A percentile compares a stretch with the other conserved stretches of the same genome.
These are phyloP conservation scores for Agrochola lychnidis DNA, from an alignment of 2,888 invertebrate species.

Conservation along the genomic window DNA sequence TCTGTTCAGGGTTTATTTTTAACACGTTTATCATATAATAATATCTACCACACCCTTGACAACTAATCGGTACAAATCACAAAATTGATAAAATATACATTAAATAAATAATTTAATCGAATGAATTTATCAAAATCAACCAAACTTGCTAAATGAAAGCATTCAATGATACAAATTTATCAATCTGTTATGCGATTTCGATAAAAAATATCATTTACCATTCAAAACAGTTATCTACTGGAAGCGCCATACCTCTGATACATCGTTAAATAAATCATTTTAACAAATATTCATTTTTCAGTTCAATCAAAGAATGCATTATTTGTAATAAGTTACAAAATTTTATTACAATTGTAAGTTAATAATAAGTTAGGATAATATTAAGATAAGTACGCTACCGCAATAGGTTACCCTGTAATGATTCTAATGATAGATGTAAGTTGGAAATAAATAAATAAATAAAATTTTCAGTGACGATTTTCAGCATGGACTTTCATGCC, in stretches of 20 bases:
- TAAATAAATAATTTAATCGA: constrained; percentile 17
- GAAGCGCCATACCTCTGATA: neutral
- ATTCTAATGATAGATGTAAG: no score
- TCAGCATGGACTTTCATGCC: neutral
- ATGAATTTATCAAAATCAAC: neutral
- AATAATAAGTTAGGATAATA: no score
- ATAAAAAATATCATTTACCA: constrained; percentile 6
- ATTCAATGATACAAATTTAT: constrained; percentile 10
- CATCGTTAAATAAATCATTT: neutral
- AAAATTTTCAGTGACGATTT: neutral
- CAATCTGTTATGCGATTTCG: neutral
- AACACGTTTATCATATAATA: neutral
- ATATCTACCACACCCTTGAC: constrained; percentile 1
- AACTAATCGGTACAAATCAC: constrained; percentile 19
- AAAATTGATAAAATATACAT: constrained; percentile 27
- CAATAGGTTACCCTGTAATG: no score
- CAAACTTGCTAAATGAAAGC: constrained; percentile 10
- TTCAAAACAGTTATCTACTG: no score
- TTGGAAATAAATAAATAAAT: no score
- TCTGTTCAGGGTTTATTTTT: neutral
- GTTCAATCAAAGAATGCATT: no score
- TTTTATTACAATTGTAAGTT: no score
- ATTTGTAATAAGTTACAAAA: no score
- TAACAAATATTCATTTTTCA: no score
- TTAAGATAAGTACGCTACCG: no score